Base-by-base conservation (phyloP, 2,888 invertebrate genomes). In the Dicycla oo region DNA sequence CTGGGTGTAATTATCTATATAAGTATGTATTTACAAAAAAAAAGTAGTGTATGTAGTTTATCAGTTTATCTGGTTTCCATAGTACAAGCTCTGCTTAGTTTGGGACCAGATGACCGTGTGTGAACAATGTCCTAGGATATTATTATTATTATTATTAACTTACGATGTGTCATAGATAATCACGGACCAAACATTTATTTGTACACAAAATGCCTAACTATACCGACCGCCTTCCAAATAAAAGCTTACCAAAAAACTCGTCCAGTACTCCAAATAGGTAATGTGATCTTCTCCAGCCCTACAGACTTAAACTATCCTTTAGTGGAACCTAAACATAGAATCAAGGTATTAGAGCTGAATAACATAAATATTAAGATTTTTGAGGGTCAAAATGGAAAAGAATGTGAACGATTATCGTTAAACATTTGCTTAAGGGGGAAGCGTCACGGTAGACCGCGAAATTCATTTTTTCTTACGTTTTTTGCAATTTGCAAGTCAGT, bases 301-400 rank as follows among this genome's bases (percentile, higher is more conserved):
- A 57, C 63, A 47, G 49, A 72, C 61, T 82, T 71, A 71, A 63
- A 66, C 43, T 73, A 26, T 63, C 73, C 47, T 82, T 83, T 56
- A 71, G 69, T 74, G 11, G 67, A 43, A 53, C 58, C 49, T 62
- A 62, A 68, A 62, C 73, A 77, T 74, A 83, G 71, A 82, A 81
- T 82, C 71, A 72, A 20, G 64, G 70, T 18, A 30, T 83, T 69
- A 74, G 18, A 34, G 38, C 11, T 11, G 61, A 73, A 69, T 66
- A 66, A 69, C 54, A 56, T 71, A 66, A 61, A 69, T 69, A 64
- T 77, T 77, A 67, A 71, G 61, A 57, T 54, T 64, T 67, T 34
- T 71, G 47, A 20, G 53, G 51, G 66, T 64, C 66, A 73, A 81
- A 53, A 76, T 64, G 51, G 51, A 53, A 83, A 77, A 67, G 40